These are phyloP conservation scores for Triplophysa yarkandensis DNA, from an alignment of 2,797 vertebrate species.

Conservation along the genomic window DNA sequence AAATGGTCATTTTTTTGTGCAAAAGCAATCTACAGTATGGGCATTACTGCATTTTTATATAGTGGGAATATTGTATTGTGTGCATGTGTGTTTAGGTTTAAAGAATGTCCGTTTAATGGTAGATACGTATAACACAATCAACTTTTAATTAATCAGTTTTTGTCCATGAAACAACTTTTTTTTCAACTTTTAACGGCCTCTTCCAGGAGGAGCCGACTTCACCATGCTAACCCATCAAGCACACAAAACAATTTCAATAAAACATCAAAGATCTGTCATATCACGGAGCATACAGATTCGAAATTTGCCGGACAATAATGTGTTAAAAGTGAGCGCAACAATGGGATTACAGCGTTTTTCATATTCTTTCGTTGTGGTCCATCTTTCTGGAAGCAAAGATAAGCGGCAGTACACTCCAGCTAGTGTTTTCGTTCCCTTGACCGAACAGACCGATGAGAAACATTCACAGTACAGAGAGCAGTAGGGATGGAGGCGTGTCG, in stretches of 20 bases:
- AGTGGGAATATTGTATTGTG: background rate
- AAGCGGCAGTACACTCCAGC: conserved; percentile 32
- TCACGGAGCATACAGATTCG: conserved; percentile 29
- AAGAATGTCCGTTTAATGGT: conserved; percentile 6
- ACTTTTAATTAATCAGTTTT: no score
- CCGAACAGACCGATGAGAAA: conserved; percentile 38
- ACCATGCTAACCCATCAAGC: background rate
- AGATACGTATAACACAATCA: background rate
- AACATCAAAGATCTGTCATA: conserved; percentile 34
- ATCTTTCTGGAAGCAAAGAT: conserved; percentile 54
- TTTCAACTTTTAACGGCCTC: background rate
- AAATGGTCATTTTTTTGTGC: conserved; percentile 65
- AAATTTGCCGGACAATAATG: conserved; percentile 40
- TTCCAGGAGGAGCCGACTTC: background rate
- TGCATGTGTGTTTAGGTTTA: conserved; percentile 19
- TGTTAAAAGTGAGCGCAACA: conserved; percentile 9
- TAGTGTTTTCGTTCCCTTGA: conserved; percentile 31
- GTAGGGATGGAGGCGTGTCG: conserved; percentile 24
- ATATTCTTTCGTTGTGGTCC: conserved; percentile 19
- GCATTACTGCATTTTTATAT: conserved; percentile 36
- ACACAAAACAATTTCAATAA: conserved; percentile 26
- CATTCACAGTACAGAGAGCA: conserved; percentile 20
- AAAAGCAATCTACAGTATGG: conserved; percentile 49
- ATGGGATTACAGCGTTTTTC: conserved; percentile 26
- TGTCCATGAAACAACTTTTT: no score